Percentiles rank a stretch among this genome's conserved stretches.
Conservation (phyloP, 2,797 vertebrate genomes). For the Sphenodon punctatus region DNA sequence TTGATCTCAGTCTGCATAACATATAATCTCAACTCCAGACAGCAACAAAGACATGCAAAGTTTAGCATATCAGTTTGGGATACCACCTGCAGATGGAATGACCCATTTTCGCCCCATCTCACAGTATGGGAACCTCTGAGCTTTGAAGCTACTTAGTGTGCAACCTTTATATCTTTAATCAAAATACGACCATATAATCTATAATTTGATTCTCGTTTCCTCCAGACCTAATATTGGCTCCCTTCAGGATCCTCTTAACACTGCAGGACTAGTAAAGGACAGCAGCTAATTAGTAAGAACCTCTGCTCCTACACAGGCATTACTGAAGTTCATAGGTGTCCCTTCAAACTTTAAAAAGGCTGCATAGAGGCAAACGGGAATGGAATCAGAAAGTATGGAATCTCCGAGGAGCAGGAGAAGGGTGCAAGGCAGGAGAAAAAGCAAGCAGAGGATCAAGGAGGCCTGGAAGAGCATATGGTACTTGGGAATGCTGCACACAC, state of each 20-base stretch:
- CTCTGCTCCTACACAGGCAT: neutral
- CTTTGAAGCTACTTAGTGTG: neutral
- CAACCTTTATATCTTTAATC: neutral
- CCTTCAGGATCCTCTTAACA: accelerated
- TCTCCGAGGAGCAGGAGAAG: neutral
- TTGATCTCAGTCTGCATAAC: too few species aligned
- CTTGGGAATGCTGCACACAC: neutral
- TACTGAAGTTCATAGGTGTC: neutral
- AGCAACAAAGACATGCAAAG: too few species aligned
- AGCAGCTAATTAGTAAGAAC: neutral
- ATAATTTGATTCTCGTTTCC: neutral
- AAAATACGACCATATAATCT: neutral
- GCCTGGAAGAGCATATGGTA: neutral
- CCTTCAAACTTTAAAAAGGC: neutral
- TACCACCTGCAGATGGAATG: too few species aligned
- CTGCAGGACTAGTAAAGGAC: neutral
- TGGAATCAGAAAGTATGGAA: neutral
- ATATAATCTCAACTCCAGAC: too few species aligned
- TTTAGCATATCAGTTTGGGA: too few species aligned
- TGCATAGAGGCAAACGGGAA: neutral
- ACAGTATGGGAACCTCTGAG: neutral
- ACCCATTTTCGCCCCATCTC: neutral
- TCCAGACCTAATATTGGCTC: neutral
- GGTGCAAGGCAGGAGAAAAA: neutral
- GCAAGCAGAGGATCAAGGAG: accelerated